Evolutionary conservation across 2,797 vertebrate species (phyloP).

Genomic region (Helostoma temminkii): DNA sequence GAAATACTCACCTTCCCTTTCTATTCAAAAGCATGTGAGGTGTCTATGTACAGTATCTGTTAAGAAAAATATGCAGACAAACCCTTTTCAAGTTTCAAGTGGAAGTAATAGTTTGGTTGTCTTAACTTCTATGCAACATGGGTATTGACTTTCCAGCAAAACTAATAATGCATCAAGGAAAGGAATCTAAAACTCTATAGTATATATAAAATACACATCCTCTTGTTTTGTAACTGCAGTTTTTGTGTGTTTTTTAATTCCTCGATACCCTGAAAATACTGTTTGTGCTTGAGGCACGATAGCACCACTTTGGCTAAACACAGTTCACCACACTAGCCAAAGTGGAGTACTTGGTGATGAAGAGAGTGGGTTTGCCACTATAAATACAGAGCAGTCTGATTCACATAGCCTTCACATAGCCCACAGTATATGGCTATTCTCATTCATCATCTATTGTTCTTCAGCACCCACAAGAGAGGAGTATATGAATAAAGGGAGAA

Average conservation of each 20-base stretch:
- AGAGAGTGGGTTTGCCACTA: constrained; percentile 51
- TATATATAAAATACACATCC: neutral
- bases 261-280: neutral
- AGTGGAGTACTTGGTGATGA: constrained; percentile 40
- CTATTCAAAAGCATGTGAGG: constrained; percentile 15
- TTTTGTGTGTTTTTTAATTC: constrained; percentile 19
- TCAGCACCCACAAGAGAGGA: constrained; percentile 59
- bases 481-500: constrained; percentile 31
- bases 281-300: constrained; percentile 13
- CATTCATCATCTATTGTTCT: constrained; percentile 71
- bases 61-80: too few species aligned
- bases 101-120: neutral
- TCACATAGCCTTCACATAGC: constrained; percentile 54
- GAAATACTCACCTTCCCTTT: constrained; percentile 58
- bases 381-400: constrained; percentile 59
- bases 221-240: neutral
- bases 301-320: constrained; percentile 38
- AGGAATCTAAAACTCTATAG: neutral
- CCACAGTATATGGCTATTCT: constrained; percentile 33
- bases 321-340: constrained; percentile 4
- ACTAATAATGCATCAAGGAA: too few species aligned
- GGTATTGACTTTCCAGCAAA: neutral
- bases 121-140: neutral
- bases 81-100: too few species aligned
- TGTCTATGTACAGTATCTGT: too few species aligned